A percentile compares a stretch with the other conserved stretches of the same genome.
Conservation (phyloP, 1,140 invertebrate genomes). For the Drosophila chauvacae region DNA sequence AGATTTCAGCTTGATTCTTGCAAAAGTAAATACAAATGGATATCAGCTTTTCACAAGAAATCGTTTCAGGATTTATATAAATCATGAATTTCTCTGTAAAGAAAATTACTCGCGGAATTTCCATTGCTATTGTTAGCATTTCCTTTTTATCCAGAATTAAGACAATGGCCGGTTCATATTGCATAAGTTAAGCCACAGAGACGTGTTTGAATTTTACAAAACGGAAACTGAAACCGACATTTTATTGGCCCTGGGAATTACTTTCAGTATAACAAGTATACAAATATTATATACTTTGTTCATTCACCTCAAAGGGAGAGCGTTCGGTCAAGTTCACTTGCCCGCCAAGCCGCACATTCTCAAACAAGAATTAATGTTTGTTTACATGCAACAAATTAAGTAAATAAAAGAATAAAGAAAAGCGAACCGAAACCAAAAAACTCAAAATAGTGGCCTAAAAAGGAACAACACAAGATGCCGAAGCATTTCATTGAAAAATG, state of each 20-base stretch:
- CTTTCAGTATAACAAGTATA: conserved; percentile 12
- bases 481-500: conserved; percentile 80
- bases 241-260: conserved; percentile 28
- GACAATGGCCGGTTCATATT: conserved; percentile 14
- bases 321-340: conserved; percentile 36
- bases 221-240: conserved; percentile 32
- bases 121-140: conserved; percentile 35
- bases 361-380: conserved; percentile 32
- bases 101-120: conserved; percentile 22
- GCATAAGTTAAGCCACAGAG: conserved; percentile 21
- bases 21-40: neutral
- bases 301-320: conserved; percentile 27
- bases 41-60: conserved; percentile 4
- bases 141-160: conserved; percentile 62
- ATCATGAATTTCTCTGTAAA: conserved; percentile 5
- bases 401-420: conserved; percentile 27
- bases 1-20: neutral
- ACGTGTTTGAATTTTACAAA: conserved; percentile 44
- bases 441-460: conserved; percentile 24
- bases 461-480: conserved; percentile 60
- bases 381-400: conserved; percentile 48
- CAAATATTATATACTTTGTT: conserved; percentile 6
- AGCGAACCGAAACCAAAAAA: conserved; percentile 23
- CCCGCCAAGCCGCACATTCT: conserved; percentile 22
- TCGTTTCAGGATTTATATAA: conserved; percentile 9